phyloP scores from a whole-genome alignment of 2,113 vertebrate genomes.

The Sakesphorus luctuosus region DNA sequence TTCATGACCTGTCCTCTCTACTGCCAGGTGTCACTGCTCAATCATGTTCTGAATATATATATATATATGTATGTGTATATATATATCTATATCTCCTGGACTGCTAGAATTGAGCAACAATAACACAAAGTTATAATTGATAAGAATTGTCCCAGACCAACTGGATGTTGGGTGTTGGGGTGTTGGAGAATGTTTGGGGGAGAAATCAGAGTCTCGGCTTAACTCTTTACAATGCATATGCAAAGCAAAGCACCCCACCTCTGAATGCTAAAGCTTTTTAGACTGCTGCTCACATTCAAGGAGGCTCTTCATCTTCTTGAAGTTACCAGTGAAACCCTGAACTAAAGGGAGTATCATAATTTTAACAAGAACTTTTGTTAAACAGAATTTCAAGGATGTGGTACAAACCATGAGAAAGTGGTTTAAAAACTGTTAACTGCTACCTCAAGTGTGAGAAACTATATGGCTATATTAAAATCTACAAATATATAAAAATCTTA shows the following conservation, averaged over 20 bases:
- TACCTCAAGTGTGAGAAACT: too few species aligned
- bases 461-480: too few species aligned
- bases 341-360: background rate
- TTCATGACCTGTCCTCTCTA: background rate
- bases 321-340: background rate
- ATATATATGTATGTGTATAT: background rate
- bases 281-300: background rate
- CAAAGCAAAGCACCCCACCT: background rate
- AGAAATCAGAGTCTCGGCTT: background rate
- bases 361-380: background rate
- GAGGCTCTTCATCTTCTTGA: background rate
- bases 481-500: too few species aligned
- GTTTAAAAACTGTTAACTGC: too few species aligned
- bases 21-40: background rate
- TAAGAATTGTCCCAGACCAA: background rate
- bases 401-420: too few species aligned
- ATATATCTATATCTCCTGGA: background rate
- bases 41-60: background rate
- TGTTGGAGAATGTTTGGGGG: background rate
- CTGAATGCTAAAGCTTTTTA: background rate
- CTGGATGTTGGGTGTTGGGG: too few species aligned
- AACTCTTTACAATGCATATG: background rate
- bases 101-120: background rate
- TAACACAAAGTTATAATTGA: background rate
- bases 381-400: too few species aligned